Base-by-base conservation (phyloP, 2,113 vertebrate species). In the Engraulis encrasicolus region DNA sequence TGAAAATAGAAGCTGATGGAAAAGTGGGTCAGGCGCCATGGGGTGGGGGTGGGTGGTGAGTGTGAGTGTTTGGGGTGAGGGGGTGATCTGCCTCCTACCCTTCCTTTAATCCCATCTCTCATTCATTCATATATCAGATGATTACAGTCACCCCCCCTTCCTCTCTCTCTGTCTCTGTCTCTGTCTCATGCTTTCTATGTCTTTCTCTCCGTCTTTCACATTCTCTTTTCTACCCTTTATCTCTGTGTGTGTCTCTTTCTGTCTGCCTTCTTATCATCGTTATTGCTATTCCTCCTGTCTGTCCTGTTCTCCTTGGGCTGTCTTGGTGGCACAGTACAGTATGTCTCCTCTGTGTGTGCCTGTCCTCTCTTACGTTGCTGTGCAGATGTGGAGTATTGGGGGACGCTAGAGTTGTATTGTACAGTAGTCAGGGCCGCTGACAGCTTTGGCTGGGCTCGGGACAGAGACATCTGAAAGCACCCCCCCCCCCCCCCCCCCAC, bases 1-100 rank as follows among this genome's bases (percentile, higher is more conserved):
- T 95, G 90, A 92, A 95, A 95, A 95, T 95, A 95, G 94, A 91
- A 93, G 90, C 90, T 81, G 52, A 81, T 87, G 88, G 89, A 93
- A 90, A 95, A 93, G 82, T 94, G 93, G 94, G 94, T 94, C 94
- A 94, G 88, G 88, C 86, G 85, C 89, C 83, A 79, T 88, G 86
- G 87, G 88, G 78, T 80, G 52, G 40, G 61, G 58, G 52, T n/a
- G 78, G 58, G 81, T 58, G 83, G 82, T 71, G 54, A 27, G 71
- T 17, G 27, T 27, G 40, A 50, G 74, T 27, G 37, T 34, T 83
- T 82, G 40, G 48, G 78, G 31, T 40, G 81, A 15, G 38, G 79
- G 80, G 54, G 61, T 37, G 52, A 31, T 14, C 71, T 74, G 31
- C 61, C 80, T 66, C 79, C 66, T 9, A 50, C 54, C 50, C 52